Percentiles rank a stretch among this genome's conserved stretches.
Evolutionary conservation across 2,797 vertebrate genomes (phyloP).

Genomic region (Oreochromis mossambicus): DNA sequence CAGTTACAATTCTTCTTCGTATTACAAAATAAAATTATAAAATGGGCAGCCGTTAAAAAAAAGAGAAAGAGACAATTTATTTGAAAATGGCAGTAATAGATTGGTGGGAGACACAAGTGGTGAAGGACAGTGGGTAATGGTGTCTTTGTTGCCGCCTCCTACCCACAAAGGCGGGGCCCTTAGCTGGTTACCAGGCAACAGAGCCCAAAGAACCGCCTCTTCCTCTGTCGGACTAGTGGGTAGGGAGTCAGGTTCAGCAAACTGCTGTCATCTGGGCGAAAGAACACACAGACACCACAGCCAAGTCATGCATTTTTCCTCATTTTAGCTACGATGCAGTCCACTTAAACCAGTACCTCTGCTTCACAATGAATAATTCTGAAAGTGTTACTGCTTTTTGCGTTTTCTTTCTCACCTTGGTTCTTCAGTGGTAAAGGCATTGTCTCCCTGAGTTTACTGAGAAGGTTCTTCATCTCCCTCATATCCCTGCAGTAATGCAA

Average conservation of each 20-base stretch:
- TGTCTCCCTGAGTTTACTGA: conserved; percentile 99
- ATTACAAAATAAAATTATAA: conserved; percentile 79
- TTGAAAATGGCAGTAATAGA: conserved; percentile 82
- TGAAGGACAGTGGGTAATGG: conserved; percentile 74
- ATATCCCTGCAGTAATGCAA: conserved; percentile 85
- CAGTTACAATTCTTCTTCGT: conserved; percentile 73
- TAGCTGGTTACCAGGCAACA: conserved; percentile 97
- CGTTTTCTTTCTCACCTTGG: conserved; percentile 82
- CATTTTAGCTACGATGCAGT: neutral
- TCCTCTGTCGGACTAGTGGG: conserved; percentile 92
- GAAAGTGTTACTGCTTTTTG: neutral
- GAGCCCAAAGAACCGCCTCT: conserved; percentile 96
- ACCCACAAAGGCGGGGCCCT: conserved; percentile 73
- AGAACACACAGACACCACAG: conserved; percentile 23
- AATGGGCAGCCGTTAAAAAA: conserved; percentile 72
- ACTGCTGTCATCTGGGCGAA: conserved; percentile 93
- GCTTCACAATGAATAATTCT: neutral
- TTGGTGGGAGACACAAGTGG: conserved; percentile 75
- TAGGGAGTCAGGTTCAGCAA: conserved; percentile 96
- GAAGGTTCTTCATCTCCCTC: conserved; percentile 99
- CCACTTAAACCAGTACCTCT: neutral
- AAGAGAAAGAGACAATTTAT: conserved; percentile 66
- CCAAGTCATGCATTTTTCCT: neutral
- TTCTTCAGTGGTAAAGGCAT: conserved; percentile 99
- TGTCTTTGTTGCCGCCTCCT: conserved; percentile 72